phyloP scores from a whole-genome alignment of 2,113 vertebrate species.

The Malurus cyaneus region DNA sequence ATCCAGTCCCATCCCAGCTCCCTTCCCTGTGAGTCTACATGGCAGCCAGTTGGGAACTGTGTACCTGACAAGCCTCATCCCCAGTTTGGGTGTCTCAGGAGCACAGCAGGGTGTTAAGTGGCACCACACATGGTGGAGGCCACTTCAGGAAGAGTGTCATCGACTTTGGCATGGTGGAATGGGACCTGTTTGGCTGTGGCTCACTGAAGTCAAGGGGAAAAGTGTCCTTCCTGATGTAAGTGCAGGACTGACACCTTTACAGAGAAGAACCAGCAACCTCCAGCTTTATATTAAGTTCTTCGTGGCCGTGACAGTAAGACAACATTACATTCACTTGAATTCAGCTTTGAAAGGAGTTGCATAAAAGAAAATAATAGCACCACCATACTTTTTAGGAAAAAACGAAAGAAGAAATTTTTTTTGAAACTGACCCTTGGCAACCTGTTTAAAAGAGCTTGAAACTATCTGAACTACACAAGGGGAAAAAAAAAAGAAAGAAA shows the following conservation, averaged over 20 bases:
- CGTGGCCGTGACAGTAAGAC: neutral
- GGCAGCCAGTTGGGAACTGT: neutral
- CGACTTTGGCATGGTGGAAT: accelerated
- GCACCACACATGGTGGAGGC: accelerated
- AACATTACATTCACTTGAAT: neutral
- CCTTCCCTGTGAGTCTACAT: accelerated
- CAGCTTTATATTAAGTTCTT: neutral
- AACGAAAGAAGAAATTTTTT: neutral
- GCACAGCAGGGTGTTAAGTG: accelerated
- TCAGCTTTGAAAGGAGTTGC: neutral
- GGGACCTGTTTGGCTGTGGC: neutral
- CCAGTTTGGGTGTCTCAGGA: accelerated
- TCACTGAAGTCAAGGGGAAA: neutral
- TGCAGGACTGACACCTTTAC: neutral
- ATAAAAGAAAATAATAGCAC: neutral
- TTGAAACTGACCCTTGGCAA: slow-evolving; percentile 34
- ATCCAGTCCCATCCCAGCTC: neutral
- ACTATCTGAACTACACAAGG: slow-evolving; percentile 41
- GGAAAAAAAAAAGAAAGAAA: neutral
- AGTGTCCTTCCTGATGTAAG: neutral
- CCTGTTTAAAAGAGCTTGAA: slow-evolving; percentile 53
- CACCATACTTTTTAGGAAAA: neutral
- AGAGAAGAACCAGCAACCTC: neutral
- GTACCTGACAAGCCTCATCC: neutral
- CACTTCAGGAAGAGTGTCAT: neutral